Base-by-base conservation (phyloP, 2,888 invertebrate species). In the Sarcophaga rosellei region DNA sequence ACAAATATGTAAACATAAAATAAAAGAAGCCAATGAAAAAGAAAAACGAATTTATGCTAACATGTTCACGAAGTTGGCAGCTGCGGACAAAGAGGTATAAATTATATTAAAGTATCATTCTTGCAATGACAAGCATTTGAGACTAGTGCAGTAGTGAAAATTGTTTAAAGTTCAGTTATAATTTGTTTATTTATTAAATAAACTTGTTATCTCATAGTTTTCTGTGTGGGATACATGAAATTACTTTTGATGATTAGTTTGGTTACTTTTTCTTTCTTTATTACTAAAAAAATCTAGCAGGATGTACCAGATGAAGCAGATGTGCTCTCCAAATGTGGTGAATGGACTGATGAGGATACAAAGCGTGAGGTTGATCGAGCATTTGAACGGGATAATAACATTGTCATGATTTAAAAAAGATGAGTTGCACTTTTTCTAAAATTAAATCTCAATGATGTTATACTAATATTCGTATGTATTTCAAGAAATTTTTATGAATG, bases 61-160 rank as follows among this genome's bases (percentile, higher is more conserved):
- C 93, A 98, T 99, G 98, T 99, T 99, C 93, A 96, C 97, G 89
- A 98, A 98, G 93, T 97, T 98, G 94, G 97, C 97, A 5, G 95
- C 96, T 89, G 95, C 95, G 93, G 97, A 97, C 94, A 95, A 95
- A 92, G 95, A 96, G 96, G 96, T 96, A 94, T 94, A 76, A 69
- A 82, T 2, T 11, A 63, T 0, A 20, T 21, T 59, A 53, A 12
- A 20, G 47, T 70, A 17, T n/a, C 12, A 4, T 61, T 47, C 23
- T 61, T 61, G 21, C 15, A 35, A 53, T 53, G 12, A 17, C 4
- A 53, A 53, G 4, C 53, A 17, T 15, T 15, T 53, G 15, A 53
- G 4, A 53, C 17, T 53, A 15, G 17, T 53, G 17, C 12, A 53
- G 17, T 17, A 66, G 25, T 44, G 57, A 23, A 45, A 63, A 20